Evolutionary conservation across 2,888 invertebrate genomes (phyloP).

Genomic region (Drosophila cognata): DNA sequence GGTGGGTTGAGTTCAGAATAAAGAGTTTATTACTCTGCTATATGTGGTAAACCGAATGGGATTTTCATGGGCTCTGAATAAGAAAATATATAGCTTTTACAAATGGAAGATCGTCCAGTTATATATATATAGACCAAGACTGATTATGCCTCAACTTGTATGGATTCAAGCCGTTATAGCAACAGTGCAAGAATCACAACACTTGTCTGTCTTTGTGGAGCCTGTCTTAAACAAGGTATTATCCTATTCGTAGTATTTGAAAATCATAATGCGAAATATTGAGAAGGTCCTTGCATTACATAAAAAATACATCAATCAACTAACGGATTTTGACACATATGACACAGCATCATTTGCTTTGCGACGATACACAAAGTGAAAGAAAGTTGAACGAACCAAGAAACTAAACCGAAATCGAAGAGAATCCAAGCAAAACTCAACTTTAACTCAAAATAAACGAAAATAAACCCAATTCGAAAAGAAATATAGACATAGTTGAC

Average conservation of each 20-base stretch:
- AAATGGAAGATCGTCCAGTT: slow-evolving; percentile 6
- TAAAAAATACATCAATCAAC: slow-evolving; percentile 11
- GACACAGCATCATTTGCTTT: slow-evolving; percentile 31
- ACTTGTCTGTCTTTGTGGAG: background rate
- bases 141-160: background rate
- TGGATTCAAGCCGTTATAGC: background rate
- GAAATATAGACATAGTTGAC: background rate
- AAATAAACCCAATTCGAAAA: slow-evolving; percentile 23
- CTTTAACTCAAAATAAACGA: slow-evolving; percentile 15
- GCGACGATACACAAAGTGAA: slow-evolving; percentile 44
- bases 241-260: background rate
- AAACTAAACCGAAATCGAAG: slow-evolving; percentile 38
- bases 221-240: background rate
- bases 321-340: slow-evolving; percentile 20
- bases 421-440: slow-evolving; percentile 31
- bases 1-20: background rate
- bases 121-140: background rate
- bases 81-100: background rate
- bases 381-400: slow-evolving; percentile 31
- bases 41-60: slow-evolving; percentile 1
- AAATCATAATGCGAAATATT: slow-evolving; percentile 73
- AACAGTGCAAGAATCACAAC: background rate
- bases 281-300: slow-evolving; percentile 85
- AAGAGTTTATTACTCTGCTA: background rate
- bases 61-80: slow-evolving; percentile 5